Conservation (phyloP, 2,888 invertebrate genomes). For the Mellilla xanthometata region DNA sequence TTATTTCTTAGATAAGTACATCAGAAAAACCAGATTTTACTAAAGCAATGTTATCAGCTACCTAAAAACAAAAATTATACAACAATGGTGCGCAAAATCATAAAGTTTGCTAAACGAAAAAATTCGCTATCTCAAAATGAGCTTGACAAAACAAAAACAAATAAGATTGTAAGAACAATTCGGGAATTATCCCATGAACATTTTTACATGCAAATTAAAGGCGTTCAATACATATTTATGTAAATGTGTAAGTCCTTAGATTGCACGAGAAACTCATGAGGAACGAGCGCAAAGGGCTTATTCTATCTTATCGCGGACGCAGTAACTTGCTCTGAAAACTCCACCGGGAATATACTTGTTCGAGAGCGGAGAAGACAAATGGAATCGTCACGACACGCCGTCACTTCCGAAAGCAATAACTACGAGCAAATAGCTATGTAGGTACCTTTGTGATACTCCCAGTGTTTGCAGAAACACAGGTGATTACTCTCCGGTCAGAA, state of each 20-base stretch:
- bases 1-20: no score
- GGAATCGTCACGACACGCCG: slow-evolving; percentile 46
- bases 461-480: no score
- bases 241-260: slow-evolving; percentile 40
- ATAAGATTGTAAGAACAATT: slow-evolving; percentile 3
- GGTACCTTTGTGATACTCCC: no score
- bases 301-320: slow-evolving; percentile 66
- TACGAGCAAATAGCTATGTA: slow-evolving; percentile 22
- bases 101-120: no score
- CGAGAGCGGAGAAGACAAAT: slow-evolving; percentile 61
- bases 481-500: no score
- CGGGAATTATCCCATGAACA: slow-evolving; percentile 12
- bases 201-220: slow-evolving; percentile 20
- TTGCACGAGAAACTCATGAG: slow-evolving; percentile 55
- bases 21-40: no score
- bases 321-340: slow-evolving; percentile 69
- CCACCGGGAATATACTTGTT: slow-evolving; percentile 63
- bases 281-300: slow-evolving; percentile 67
- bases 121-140: no score
- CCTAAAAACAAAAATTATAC: no score
- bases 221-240: slow-evolving; percentile 36
- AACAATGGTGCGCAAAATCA: no score
- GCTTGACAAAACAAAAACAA: not conserved
- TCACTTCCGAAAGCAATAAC: slow-evolving; percentile 52
- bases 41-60: no score